Base-by-base conservation (phyloP, 2,113 vertebrate species). In the Corythaixoides concolor region DNA sequence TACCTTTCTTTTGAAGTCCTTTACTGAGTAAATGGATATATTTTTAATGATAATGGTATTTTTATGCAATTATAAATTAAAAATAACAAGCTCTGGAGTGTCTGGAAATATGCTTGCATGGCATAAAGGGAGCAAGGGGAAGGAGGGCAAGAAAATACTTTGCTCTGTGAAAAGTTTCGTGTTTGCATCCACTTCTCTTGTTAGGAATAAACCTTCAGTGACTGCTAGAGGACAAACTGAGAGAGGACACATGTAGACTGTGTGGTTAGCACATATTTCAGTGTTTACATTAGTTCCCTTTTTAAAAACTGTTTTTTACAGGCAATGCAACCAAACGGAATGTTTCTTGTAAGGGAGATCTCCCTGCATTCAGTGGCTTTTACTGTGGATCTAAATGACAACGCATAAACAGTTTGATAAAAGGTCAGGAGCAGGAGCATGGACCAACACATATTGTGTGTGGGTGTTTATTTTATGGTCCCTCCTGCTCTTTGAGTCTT, bases 1-100 rank as follows among this genome's bases (percentile, higher is more conserved):
- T 32, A 33, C 4, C 22, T 85, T 81, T 78, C 11, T 69, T 79
- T 76, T 32, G 68, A 86, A 76, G 12, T 2, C 13, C 6, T 85
- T 55, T 55, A 16, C 24, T 74, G 6, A 33, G 20, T 66, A 43
- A 26, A 64, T 35, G 13, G 13, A 69, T 73, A 37, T 26, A 26
- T 87, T 87, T 86, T 81, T 84, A 84, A 91, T 66, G 14, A 67
- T n/a, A 85, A 58, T 33, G 2, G 1, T 30, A 23, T 8, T 70
- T 93, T 85, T 56, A 62, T 77, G 33, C 19, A 66, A 45, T 53
- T 87, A 62, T 81, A 53, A 78, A 89, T 91, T 89, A 47, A 81
- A 89, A 77, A 73, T 22, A 43, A n/a, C 66, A 80, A 62, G 16
- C 15, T 58, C 18, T 77, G 32, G 30, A 53, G 12, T 30, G 30